These are phyloP conservation scores for Molothrus aeneus DNA, from an alignment of 2,797 vertebrate genomes.

Conservation along the genomic window DNA sequence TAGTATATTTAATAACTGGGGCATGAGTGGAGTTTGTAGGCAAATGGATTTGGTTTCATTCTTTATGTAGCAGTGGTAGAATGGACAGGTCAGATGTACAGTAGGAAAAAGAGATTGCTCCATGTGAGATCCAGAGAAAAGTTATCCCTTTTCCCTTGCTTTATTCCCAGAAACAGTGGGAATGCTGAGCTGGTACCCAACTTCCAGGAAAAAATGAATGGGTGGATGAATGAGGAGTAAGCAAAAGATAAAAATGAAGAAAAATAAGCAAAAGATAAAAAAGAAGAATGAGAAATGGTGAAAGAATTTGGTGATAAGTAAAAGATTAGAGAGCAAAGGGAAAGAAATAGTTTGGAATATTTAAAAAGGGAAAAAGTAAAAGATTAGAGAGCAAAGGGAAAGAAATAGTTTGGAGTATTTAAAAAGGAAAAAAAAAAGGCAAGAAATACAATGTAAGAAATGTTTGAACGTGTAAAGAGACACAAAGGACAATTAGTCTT, in stretches of 20 bases:
- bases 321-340: neutral
- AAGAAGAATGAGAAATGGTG: neutral
- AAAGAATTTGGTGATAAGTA: neutral
- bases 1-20: neutral
- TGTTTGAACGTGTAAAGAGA: neutral
- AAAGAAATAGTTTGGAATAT: neutral
- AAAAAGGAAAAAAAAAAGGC: neutral
- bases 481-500: neutral
- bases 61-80: neutral
- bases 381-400: neutral
- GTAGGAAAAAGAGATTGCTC: neutral
- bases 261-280: neutral
- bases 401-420: neutral
- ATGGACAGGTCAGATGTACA: rapidly evolving
- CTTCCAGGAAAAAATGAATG: neutral
- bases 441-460: neutral
- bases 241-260: neutral
- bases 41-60: neutral
- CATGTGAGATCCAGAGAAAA: neutral
- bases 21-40: neutral
- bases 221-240: neutral
- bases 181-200: neutral
- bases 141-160: neutral
- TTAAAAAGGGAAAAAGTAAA: neutral
- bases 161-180: neutral